A percentile compares a stretch with the other conserved stretches of the same genome.
phyloP scores from a whole-genome alignment of 2,797 vertebrate species.

The Oreortyx pictus region DNA sequence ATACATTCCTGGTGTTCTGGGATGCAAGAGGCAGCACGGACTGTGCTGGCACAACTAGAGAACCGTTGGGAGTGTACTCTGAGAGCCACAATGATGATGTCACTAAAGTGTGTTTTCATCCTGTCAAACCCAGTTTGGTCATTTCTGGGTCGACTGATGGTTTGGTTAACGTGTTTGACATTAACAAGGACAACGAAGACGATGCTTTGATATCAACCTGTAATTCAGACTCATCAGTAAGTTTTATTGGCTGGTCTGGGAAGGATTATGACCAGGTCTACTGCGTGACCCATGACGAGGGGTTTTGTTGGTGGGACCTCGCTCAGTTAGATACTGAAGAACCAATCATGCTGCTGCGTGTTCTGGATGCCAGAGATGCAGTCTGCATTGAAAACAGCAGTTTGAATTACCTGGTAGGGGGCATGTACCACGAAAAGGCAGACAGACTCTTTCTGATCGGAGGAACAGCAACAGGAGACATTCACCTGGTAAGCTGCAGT shows the following conservation, averaged over 20 bases:
- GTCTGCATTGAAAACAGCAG: constrained; percentile 10
- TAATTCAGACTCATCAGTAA: constrained; percentile 88
- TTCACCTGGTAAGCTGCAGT: constrained; percentile 86
- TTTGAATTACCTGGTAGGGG: constrained; percentile 90
- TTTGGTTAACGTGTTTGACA: constrained; percentile 92
- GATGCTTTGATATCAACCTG: constrained; percentile 90
- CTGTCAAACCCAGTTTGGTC: constrained; percentile 82
- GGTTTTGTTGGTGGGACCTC: constrained; percentile 93
- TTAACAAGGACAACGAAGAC: constrained; percentile 87
- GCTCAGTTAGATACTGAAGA: constrained; percentile 85
- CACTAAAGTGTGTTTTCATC: constrained; percentile 92
- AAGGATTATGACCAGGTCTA: constrained; percentile 76
- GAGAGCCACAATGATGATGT: constrained; percentile 95
- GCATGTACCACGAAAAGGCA: constrained; percentile 84
- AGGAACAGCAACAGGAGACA: constrained; percentile 81
- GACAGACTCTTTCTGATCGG: constrained; percentile 86
- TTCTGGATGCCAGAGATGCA: constrained; percentile 81
- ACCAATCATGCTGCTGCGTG: constrained; percentile 81
- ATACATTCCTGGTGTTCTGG: constrained; percentile 93
- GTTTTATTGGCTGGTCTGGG: constrained; percentile 87
- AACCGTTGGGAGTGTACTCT: constrained; percentile 89
- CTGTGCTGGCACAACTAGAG: constrained; percentile 21
- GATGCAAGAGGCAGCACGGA: constrained; percentile 82
- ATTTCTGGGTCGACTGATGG: constrained; percentile 90
- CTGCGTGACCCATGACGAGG: constrained; percentile 87